Evolutionary conservation across 2,888 invertebrate species (phyloP).

Genomic region (Spisula subtruncata): DNA sequence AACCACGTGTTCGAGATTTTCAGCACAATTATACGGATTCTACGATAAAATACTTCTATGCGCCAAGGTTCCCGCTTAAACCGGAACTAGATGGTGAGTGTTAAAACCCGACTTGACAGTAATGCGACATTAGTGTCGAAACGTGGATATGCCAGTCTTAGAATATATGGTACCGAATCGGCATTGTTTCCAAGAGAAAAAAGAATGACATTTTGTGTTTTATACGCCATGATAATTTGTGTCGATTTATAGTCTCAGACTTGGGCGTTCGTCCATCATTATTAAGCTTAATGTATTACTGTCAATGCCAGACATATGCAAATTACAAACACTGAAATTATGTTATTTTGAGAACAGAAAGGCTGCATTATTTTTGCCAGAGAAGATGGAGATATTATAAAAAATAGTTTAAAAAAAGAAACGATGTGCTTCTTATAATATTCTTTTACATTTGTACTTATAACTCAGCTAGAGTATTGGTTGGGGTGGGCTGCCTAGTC

Average conservation of each 20-base stretch:
- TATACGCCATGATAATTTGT: background rate
- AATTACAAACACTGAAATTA: too few species aligned
- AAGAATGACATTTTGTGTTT: background rate
- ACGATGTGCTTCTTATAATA: too few species aligned
- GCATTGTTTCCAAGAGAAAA: background rate
- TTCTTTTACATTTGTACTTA: too few species aligned
- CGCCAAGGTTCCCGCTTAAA: background rate
- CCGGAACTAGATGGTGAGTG: background rate
- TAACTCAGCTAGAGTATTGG: too few species aligned
- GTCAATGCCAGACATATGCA: too few species aligned
- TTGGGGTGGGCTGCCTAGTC: too few species aligned
- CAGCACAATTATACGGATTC: background rate
- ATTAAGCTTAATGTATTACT: background rate
- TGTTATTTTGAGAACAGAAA: too few species aligned
- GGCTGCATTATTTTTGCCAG: too few species aligned
- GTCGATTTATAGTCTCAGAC: background rate
- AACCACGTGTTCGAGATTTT: constrained; percentile 13
- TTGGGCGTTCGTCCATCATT: background rate
- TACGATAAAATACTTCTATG: background rate
- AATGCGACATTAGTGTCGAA: background rate
- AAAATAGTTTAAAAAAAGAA: too few species aligned
- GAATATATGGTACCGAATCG: background rate
- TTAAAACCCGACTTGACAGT: constrained; percentile 1
- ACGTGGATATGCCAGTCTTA: background rate
- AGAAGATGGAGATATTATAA: too few species aligned